phyloP scores from a whole-genome alignment of 2,113 vertebrate species.

The Oryzias celebensis region DNA sequence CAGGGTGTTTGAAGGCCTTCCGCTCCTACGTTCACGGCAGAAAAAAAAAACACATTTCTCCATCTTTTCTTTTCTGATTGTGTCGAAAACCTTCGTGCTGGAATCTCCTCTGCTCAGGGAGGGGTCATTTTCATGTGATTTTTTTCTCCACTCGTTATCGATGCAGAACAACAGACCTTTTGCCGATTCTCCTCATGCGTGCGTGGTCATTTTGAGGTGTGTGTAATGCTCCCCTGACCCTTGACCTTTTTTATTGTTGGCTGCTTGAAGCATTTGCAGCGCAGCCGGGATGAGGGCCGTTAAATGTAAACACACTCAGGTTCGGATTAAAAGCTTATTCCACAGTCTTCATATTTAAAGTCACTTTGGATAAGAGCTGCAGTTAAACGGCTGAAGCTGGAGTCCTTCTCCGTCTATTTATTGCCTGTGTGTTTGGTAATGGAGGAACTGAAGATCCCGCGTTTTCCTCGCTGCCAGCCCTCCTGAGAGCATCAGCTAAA shows the following conservation, averaged over 20 bases:
- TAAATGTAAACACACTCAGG: constrained; percentile 34
- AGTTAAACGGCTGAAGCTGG: constrained; percentile 22
- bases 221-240: constrained; percentile 31
- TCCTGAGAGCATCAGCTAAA: constrained; percentile 38
- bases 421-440: constrained; percentile 25
- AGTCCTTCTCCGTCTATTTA: constrained; percentile 25
- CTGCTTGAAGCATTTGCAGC: constrained; percentile 33
- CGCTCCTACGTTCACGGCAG: constrained; percentile 21
- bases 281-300: constrained; percentile 17
- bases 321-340: constrained; percentile 47
- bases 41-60: constrained; percentile 18
- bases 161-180: neutral
- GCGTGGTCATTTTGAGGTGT: constrained; percentile 43
- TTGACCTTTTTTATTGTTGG: constrained; percentile 30
- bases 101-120: constrained; percentile 8
- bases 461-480: constrained; percentile 15
- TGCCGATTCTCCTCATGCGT: neutral
- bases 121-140: neutral
- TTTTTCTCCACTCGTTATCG: neutral
- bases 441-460: constrained; percentile 1
- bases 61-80: constrained; percentile 25
- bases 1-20: constrained; percentile 7
- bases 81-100: constrained; percentile 26
- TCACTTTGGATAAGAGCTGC: constrained; percentile 32
- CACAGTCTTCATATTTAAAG: constrained; percentile 17